Percentiles rank a stretch among this genome's conserved stretches.
Evolutionary conservation across 1,140 invertebrate species (phyloP).

Genomic region (Polypedilum vanderplanki): DNA sequence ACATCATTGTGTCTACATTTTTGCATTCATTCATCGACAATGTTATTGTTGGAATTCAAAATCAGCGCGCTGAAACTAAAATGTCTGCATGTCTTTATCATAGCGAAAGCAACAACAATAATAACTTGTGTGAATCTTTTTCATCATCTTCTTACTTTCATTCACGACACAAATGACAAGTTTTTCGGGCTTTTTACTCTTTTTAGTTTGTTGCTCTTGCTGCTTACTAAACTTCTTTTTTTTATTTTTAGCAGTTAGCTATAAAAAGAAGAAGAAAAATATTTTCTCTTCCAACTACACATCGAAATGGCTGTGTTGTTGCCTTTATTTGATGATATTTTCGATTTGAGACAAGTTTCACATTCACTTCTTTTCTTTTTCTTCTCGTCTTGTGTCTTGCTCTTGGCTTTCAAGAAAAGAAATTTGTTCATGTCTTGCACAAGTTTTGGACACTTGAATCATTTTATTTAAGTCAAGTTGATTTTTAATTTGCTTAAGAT

Average conservation of each 20-base stretch:
- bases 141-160: conserved; percentile 20
- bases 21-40: no score
- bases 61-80: no score
- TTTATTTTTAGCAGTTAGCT: not conserved
- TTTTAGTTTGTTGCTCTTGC: not conserved
- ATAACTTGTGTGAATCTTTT: not conserved
- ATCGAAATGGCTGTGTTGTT: not conserved
- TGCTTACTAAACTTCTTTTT: not conserved
- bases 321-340: not conserved
- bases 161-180: not conserved
- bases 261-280: not conserved
- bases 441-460: no score
- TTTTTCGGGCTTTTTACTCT: not conserved
- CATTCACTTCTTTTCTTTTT: not conserved
- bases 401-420: no score
- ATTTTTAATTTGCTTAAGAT: no score
- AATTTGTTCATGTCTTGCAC: no score
- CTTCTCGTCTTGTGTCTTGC: not conserved
- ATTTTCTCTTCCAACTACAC: not conserved
- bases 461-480: no score
- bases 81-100: not conserved
- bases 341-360: conserved; percentile 12
- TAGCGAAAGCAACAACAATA: not conserved
- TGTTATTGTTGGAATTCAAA: no score
- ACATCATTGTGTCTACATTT: no score